phyloP scores from a whole-genome alignment of 1,140 invertebrate genomes.

The Muscidifurax raptorellus region DNA sequence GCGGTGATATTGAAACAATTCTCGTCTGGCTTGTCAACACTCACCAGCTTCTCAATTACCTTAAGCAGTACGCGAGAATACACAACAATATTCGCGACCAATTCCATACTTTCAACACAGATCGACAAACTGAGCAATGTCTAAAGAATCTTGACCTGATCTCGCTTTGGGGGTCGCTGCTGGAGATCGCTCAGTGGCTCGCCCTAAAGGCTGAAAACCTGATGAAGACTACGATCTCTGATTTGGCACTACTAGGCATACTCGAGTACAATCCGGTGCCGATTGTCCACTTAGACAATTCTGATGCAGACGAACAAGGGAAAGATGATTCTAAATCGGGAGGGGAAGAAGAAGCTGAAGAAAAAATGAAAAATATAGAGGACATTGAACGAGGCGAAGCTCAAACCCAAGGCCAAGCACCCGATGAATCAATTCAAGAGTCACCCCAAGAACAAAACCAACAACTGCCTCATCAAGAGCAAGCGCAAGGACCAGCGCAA shows the following conservation, averaged over 20 bases:
- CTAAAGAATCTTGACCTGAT: conserved; percentile 93
- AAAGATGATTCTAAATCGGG: no score
- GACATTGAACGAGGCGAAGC: no score
- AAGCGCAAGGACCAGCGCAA: no score
- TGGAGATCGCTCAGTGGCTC: conserved; percentile 90
- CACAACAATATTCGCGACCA: conserved; percentile 76
- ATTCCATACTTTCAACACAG: conserved; percentile 91
- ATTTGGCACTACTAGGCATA: conserved; percentile 90
- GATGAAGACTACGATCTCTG: conserved; percentile 88
- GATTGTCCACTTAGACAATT: background rate
- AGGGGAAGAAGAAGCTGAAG: no score
- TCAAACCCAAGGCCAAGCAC: no score
- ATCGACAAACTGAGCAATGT: conserved; percentile 94
- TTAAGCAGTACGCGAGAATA: conserved; percentile 93
- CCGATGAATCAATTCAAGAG: no score
- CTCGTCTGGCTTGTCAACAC: conserved; percentile 95
- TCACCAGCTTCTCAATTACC: conserved; percentile 88
- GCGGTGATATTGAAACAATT: conserved; percentile 89
- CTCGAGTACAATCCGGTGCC: conserved; percentile 77
- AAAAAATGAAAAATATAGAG: no score
- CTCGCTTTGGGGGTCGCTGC: conserved; percentile 89
- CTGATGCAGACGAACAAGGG: background rate
- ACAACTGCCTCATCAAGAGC: no score
- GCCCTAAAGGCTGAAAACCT: conserved; percentile 85
- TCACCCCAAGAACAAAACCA: no score